phyloP scores from a whole-genome alignment of 2,113 vertebrate genomes.

The cattle (Bos taurus) region ARS-UCD2.0 NC_037347.1:65879501-65880000 shows the following conservation, averaged over 20 bases:
- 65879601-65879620: neutral
- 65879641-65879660: neutral
- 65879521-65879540: neutral
- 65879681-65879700: neutral
- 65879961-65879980: neutral
- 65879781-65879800: neutral
- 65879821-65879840: neutral
- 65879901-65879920: neutral
- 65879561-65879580: neutral
- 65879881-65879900: neutral
- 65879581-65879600: neutral
- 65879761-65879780: neutral
- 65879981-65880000: neutral
- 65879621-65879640: neutral
- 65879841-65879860: neutral
- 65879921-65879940: neutral
- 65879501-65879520: neutral
- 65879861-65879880: neutral
- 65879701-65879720: neutral
- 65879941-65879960: neutral
- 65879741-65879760: neutral
- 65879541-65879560: neutral
- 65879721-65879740: neutral
- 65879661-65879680: neutral
- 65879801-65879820: rapidly evolving